Evolutionary conservation across 2,888 invertebrate species (phyloP).

Genomic region (Drosophila meridiana): DNA sequence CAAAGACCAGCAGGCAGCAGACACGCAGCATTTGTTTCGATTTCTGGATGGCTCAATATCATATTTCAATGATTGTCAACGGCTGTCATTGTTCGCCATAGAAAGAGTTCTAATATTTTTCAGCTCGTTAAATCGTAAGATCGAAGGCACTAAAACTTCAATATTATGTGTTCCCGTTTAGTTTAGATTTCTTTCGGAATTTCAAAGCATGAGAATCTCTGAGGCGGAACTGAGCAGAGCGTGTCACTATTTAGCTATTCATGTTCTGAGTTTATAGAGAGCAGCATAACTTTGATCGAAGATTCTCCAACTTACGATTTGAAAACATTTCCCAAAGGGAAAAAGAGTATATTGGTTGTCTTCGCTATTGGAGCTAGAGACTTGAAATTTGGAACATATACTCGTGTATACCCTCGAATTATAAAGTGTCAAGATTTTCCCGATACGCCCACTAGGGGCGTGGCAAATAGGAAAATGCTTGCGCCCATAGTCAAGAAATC

Average conservation of each 20-base stretch:
- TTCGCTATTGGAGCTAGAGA: no score
- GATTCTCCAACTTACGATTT: no score
- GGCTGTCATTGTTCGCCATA: slow-evolving; percentile 62
- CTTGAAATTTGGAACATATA: no score
- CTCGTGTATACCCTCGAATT: no score
- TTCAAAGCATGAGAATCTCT: not conserved
- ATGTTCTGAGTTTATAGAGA: not conserved
- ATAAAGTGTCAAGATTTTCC: no score
- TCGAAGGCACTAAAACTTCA: slow-evolving; percentile 36
- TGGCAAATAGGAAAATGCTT: no score
- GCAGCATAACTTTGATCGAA: no score
- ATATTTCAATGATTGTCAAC: slow-evolving; percentile 75
- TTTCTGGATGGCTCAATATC: slow-evolving; percentile 50
- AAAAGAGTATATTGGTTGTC: no score
- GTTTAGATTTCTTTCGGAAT: not conserved
- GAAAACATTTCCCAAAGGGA: no score
- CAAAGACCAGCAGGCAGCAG: slow-evolving; percentile 5
- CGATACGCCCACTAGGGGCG: no score
- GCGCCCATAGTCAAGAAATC: no score
- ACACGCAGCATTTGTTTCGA: slow-evolving; percentile 25
- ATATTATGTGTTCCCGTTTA: slow-evolving; percentile 39
- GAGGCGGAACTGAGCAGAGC: no score
- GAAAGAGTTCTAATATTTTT: slow-evolving; percentile 65
- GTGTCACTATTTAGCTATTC: not conserved
- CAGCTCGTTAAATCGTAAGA: slow-evolving; percentile 51